phyloP scores from a whole-genome alignment of 2,888 invertebrate genomes.

The Pemphredon lugubris region DNA sequence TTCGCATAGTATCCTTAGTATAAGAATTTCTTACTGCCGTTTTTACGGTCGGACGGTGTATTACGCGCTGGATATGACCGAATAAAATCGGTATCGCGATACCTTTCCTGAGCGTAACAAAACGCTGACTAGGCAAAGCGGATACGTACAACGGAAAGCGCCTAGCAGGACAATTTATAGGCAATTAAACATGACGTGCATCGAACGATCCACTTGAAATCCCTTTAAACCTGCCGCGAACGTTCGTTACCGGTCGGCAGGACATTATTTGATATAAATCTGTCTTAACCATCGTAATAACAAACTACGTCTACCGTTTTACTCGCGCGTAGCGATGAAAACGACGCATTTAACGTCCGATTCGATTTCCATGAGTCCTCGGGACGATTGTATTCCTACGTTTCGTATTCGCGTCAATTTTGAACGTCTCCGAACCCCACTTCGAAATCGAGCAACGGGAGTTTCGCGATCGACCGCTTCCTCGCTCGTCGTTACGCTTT shows the following conservation, averaged over 20 bases:
- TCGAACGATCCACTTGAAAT: conserved; percentile 46
- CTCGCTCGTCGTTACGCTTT: conserved; percentile 23
- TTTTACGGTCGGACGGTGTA: no score
- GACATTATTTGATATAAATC: conserved; percentile 1
- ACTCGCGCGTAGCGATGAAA: not conserved
- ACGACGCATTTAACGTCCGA: not conserved
- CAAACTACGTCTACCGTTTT: not conserved
- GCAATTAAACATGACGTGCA: conserved; percentile 67
- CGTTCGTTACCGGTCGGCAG: not conserved
- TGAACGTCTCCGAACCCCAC: no score
- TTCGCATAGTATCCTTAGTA: no score
- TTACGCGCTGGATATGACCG: no score
- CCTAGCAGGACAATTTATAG: conserved; percentile 56
- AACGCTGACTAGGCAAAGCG: conserved; percentile 8
- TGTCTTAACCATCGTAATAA: not conserved
- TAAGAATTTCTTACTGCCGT: no score
- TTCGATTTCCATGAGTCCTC: no score
- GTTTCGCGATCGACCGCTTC: no score
- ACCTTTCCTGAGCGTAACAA: no score
- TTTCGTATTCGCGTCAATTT: no score
- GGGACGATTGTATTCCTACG: no score
- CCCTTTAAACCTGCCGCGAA: conserved; percentile 60
- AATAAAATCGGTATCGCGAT: no score
- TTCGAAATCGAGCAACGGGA: no score
- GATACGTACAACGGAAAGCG: not conserved